Evolutionary conservation across 2,797 vertebrate species (phyloP).

Genomic region (Sorex maritimensis): DNA sequence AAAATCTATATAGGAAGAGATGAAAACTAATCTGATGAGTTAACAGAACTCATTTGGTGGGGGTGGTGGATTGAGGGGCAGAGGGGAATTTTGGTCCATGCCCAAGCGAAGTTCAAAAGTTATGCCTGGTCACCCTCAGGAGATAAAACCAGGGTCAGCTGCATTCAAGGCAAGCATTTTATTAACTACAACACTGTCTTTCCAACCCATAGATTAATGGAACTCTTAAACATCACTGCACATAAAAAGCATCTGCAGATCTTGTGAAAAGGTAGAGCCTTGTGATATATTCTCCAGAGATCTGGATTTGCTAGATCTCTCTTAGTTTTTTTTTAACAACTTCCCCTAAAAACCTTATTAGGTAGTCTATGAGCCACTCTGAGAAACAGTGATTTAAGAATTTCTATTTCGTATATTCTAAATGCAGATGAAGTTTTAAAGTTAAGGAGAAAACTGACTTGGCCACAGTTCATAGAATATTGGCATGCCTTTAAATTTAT

Average conservation of each 20-base stretch:
- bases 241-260: neutral
- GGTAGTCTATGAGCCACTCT: neutral
- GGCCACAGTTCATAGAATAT: neutral
- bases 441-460: slow-evolving; percentile 31
- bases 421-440: slow-evolving; percentile 9
- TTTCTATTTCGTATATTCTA: slow-evolving; percentile 42
- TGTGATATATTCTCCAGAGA: neutral
- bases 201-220: too few relatives aligned
- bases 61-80: neutral
- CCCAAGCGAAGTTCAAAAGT: too few relatives aligned
- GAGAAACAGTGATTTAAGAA: neutral
- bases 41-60: slow-evolving; percentile 8
- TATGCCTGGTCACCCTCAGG: too few relatives aligned
- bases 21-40: slow-evolving; percentile 29
- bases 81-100: too few relatives aligned
- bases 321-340: neutral
- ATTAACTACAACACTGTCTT: too few relatives aligned
- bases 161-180: too few relatives aligned
- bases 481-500: neutral
- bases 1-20: slow-evolving; percentile 27
- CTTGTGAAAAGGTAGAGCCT: neutral
- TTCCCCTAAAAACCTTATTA: neutral
- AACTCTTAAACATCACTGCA: slow-evolving; percentile 31
- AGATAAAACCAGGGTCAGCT: too few relatives aligned
- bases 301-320: neutral